Base-by-base conservation (phyloP, 1,140 invertebrate species). In the Tribolium castaneum region DNA sequence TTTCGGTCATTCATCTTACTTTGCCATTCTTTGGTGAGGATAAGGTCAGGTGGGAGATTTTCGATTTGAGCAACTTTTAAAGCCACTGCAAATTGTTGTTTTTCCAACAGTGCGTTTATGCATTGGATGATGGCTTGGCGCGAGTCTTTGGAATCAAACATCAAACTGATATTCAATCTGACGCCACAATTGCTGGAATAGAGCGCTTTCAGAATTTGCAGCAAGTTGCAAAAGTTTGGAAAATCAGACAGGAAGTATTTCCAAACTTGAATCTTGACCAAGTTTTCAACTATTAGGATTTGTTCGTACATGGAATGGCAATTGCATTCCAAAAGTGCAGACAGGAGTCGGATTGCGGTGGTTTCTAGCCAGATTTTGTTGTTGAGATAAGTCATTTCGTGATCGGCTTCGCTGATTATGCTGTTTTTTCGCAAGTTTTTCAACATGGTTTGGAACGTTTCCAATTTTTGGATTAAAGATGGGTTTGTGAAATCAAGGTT, bases 241-340 rank as follows among this genome's bases (percentile, higher is more conserved):
- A 87, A 80, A 7, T 86, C 82, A 6, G 88, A 89, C 88, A 86
- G 84, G 71, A 92, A 88, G 80, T 89, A 87, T 74, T 88, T 34
- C 52, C 77, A 35, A 54, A 83, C 73, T 51, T 80, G 39, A 7
- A 84, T 35, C 45, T 79, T 19, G 12, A 66, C 76, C 12, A 84
- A 52, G 9, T 76, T 12, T 52, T 80, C 51, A 0, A 83, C 54
- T 10, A 82, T 70, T 14, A 54, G 6, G 3, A 89, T 88, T 83
- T 92, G 90, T 79, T 90, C 87, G 39, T 86, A 87, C 2, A 88
- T 87, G 62, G 90, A 92, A 45, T 86, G 86, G 73, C 91, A 90
- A 56, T 87, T 87, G 71, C 88, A 85, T 34, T 86, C 88, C 1
- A 93, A 82, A 0, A 89, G 86, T 10, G 87, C 87, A 52, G 89